A percentile compares a stretch with the other conserved stretches of the same genome.
phyloP scores from a whole-genome alignment of 1,140 invertebrate species.

The Scaptodrosophila lebanonensis region DNA sequence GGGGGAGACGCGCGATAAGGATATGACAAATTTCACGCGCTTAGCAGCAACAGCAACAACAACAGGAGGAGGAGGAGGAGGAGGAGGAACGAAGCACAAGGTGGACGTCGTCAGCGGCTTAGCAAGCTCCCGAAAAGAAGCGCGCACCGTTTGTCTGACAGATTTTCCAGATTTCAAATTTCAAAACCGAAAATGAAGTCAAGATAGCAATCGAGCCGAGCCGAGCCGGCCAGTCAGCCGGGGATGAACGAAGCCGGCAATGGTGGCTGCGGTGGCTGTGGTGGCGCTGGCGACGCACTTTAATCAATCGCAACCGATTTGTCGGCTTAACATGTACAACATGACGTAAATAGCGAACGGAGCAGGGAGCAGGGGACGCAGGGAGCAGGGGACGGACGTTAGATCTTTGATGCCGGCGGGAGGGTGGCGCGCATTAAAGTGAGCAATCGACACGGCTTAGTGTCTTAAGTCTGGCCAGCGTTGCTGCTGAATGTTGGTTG shows the following conservation, averaged over 20 bases:
- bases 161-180: slow-evolving; percentile 26
- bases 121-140: slow-evolving; percentile 17
- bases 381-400: background rate
- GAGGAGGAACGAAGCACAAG: slow-evolving; percentile 25
- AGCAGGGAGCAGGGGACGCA: background rate
- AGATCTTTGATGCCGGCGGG: slow-evolving; percentile 13
- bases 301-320: slow-evolving; percentile 77
- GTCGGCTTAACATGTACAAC: slow-evolving; percentile 77
- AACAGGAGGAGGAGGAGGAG: background rate
- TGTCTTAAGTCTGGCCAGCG: slow-evolving; percentile 2
- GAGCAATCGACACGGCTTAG: slow-evolving; percentile 71
- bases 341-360: slow-evolving; percentile 62
- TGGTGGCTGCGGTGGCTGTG: slow-evolving; percentile 1
- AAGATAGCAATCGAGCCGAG: slow-evolving; percentile 55
- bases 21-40: slow-evolving; percentile 69
- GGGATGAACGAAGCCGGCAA: slow-evolving; percentile 5
- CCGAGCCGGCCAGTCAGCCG: background rate
- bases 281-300: slow-evolving; percentile 47
- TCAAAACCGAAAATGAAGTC: slow-evolving; percentile 60
- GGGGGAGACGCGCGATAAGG: slow-evolving; percentile 41
- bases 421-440: slow-evolving; percentile 63
- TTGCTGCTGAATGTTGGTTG: no score
- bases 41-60: slow-evolving; percentile 38
- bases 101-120: slow-evolving; percentile 64
- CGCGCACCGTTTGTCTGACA: slow-evolving; percentile 11